phyloP scores from a whole-genome alignment of 92 coral and sea anemone species.

The Galaxea fascicularis region DNA sequence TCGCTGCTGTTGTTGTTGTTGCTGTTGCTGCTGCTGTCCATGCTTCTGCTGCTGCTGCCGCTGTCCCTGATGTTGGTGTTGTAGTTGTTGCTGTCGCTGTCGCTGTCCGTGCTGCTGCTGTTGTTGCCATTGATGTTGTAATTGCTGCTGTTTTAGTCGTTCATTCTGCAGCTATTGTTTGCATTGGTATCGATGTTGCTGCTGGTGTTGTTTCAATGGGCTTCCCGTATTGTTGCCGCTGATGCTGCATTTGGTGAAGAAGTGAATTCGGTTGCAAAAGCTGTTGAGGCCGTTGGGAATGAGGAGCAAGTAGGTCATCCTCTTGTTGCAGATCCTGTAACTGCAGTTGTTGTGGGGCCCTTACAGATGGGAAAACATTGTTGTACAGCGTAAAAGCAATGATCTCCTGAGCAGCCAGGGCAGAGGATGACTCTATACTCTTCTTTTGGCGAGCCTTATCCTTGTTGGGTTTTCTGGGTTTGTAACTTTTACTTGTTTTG shows the following conservation, averaged over 20 bases:
- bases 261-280: background rate
- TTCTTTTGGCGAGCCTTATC: constrained; percentile 21
- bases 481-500: background rate
- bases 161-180: background rate
- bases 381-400: background rate
- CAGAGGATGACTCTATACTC: background rate
- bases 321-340: background rate
- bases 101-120: background rate
- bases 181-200: background rate
- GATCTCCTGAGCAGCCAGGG: constrained; percentile 12
- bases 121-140: background rate
- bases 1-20: too few relatives aligned
- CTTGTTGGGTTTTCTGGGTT: background rate
- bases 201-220: background rate
- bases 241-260: background rate
- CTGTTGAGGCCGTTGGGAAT: background rate
- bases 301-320: background rate
- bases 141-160: background rate
- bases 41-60: background rate
- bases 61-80: background rate
- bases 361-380: background rate
- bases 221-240: background rate
- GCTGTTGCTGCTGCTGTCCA: background rate
- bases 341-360: background rate
- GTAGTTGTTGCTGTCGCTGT: background rate